A percentile compares a stretch with the other conserved stretches of the same genome.
phyloP scores from a whole-genome alignment of 1,140 invertebrate genomes.

The Acromyrmex charruanus region DNA sequence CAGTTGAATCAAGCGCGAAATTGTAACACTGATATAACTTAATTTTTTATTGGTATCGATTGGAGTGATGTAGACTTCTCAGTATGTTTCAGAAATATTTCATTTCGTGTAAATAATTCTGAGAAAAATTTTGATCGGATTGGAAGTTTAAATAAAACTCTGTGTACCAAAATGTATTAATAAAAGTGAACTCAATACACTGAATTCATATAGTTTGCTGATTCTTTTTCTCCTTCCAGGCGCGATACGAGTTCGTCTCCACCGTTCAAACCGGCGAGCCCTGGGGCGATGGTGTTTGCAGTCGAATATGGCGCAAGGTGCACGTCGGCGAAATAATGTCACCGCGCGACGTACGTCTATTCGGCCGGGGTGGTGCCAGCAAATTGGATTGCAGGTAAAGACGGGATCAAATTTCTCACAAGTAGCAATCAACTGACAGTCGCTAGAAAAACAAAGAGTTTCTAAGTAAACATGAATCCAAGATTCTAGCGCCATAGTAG shows the following conservation, averaged over 20 bases:
- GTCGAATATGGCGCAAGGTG: conserved; percentile 87
- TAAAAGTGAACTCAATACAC: neutral
- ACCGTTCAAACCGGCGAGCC: conserved; percentile 91
- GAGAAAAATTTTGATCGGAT: too few species aligned
- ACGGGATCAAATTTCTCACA: neutral
- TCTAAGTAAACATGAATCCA: neutral
- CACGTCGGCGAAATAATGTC: conserved; percentile 89
- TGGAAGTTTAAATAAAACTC: conserved; percentile 8
- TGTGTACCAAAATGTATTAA: neutral
- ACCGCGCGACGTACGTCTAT: conserved; percentile 92
- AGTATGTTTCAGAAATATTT: too few species aligned
- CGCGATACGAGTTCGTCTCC: conserved; percentile 94
- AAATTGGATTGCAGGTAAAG: conserved; percentile 88
- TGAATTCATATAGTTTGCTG: neutral
- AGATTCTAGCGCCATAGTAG: neutral
- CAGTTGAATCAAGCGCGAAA: too few species aligned
- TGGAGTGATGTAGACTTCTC: too few species aligned
- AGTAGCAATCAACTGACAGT: neutral
- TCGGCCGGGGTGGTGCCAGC: conserved; percentile 91
- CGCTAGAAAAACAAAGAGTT: neutral
- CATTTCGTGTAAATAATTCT: too few species aligned
- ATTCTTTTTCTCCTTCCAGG: conserved; percentile 71
- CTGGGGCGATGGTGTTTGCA: conserved; percentile 88
- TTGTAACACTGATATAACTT: too few species aligned
- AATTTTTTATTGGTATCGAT: too few species aligned